Base-by-base conservation (phyloP, 2,113 vertebrate genomes). In the Spizaetus ornatus region DNA sequence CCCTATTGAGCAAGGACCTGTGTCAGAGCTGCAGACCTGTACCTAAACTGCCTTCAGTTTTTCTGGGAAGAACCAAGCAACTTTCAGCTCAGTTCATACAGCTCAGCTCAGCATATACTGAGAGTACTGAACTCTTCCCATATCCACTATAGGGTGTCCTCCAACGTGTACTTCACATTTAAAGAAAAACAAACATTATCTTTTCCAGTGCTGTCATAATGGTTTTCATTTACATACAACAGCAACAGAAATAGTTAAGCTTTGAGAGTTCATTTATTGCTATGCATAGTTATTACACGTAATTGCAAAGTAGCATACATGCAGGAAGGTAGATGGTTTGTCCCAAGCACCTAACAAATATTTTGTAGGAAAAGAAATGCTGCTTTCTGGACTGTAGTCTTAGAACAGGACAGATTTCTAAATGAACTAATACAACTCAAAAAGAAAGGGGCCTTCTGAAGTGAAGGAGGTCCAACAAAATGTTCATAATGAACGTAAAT, bases 121-220 rank as follows among this genome's bases (percentile, higher is more conserved):
- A 25, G 34, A 53, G 2, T 40, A n/a, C 10, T 14, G 47, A 70
- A 52, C 19, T 18, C 11, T 56, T 76, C 52, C 23, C 18, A 27
- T 31, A 19, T 8, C 8, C 10, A 48, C 19, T 43, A 3, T 1
- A 19, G 12, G 17, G 3, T 8, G 1, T 69, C 13, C 25, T 72
- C 6, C 47, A 63, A 91, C 69, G 15, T 29, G 15, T 52, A 16
- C 16, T 32, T 77, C 38, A 52, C 8, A 21, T 52, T 67, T 19
- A 59, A 16, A 47, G 34, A 56, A 86, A 58, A 86, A 13, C 1
- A 67, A 80, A 42, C 7, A 3, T 14, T 0, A 2, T 55, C 11
- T 40, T 73, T 77, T 74, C 40, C 10, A 36, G 16, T 22, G 18
- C 13, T 82, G 7, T 66, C 32, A 43, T 16, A 27, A 8, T 27